These are phyloP conservation scores for Geotrypetes seraphini DNA, from an alignment of 2,797 vertebrate species.

Conservation along the genomic window DNA sequence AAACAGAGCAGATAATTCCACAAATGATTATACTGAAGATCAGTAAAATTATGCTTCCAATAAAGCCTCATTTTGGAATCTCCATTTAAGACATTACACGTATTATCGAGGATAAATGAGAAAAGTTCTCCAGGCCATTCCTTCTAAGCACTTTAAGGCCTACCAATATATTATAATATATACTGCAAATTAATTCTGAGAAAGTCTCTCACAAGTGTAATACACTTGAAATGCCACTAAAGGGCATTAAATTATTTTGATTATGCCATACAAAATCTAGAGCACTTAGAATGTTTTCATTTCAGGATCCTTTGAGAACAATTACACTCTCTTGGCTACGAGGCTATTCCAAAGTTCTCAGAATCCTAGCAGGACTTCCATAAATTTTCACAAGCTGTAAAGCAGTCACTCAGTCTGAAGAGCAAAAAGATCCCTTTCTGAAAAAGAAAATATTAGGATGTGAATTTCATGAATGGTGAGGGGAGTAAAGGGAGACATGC, in stretches of 20 bases:
- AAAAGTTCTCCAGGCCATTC: constrained; percentile 32
- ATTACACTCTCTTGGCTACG: constrained; percentile 32
- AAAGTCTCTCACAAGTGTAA: constrained; percentile 30
- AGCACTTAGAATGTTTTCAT: constrained; percentile 45
- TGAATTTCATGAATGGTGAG: too few species aligned
- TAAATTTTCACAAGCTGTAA: constrained; percentile 37
- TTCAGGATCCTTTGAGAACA: constrained; percentile 44
- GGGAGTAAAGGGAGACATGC: background rate
- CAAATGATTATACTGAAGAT: too few species aligned
- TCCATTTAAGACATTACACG: constrained; percentile 34
- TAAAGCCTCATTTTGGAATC: constrained; percentile 22
- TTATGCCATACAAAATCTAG: constrained; percentile 42
- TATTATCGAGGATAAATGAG: constrained; percentile 40
- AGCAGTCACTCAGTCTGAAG: constrained; percentile 38
- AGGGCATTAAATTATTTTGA: constrained; percentile 48
- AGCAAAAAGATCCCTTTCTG: constrained; percentile 34
- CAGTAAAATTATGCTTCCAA: constrained; percentile 10
- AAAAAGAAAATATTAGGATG: too few species aligned
- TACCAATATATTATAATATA: constrained; percentile 27
- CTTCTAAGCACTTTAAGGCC: constrained; percentile 23
- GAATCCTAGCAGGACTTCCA: constrained; percentile 36
- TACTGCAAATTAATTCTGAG: background rate
- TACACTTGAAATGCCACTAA: constrained; percentile 36
- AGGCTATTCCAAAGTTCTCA: constrained; percentile 38
- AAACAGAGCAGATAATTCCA: too few species aligned